Percentiles rank a stretch among this genome's conserved stretches.
phyloP scores from a whole-genome alignment of 2,888 invertebrate genomes.

The Chamaedrilus cognettii region DNA sequence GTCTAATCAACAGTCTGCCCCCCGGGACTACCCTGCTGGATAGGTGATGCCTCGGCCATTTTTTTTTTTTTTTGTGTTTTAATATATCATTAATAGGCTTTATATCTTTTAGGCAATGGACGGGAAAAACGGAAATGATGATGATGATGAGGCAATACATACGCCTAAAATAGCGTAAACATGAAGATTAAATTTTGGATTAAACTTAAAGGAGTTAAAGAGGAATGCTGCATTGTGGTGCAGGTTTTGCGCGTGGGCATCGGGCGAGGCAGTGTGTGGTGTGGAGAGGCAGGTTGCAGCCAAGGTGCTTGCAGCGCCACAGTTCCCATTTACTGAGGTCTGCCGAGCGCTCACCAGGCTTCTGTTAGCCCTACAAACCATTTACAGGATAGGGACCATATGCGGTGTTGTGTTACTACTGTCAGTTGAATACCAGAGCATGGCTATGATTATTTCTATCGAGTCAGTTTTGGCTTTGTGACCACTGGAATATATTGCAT shows the following conservation, averaged over 20 bases:
- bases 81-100: background rate
- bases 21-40: conserved; percentile 15
- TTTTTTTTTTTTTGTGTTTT: background rate
- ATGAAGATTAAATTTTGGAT: too few relatives aligned
- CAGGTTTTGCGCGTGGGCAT: too few relatives aligned
- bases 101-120: too few relatives aligned
- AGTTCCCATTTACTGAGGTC: conserved; percentile 16
- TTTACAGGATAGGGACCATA: background rate
- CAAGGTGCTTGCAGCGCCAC: conserved; percentile 6
- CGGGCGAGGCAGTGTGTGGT: too few relatives aligned
- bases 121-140: too few relatives aligned
- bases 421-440: too few relatives aligned
- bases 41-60: conserved; percentile 19
- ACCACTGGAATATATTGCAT: background rate
- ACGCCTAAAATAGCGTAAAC: background rate
- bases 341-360: background rate
- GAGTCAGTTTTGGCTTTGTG: too few relatives aligned
- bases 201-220: too few relatives aligned
- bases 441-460: too few relatives aligned
- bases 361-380: background rate
- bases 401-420: too few relatives aligned
- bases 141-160: too few relatives aligned
- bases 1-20: conserved; percentile 56
- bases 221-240: too few relatives aligned
- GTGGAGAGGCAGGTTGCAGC: conserved; percentile 1